Evolutionary conservation across 2,797 vertebrate genomes (phyloP).

Genomic region (Poecilia picta): DNA sequence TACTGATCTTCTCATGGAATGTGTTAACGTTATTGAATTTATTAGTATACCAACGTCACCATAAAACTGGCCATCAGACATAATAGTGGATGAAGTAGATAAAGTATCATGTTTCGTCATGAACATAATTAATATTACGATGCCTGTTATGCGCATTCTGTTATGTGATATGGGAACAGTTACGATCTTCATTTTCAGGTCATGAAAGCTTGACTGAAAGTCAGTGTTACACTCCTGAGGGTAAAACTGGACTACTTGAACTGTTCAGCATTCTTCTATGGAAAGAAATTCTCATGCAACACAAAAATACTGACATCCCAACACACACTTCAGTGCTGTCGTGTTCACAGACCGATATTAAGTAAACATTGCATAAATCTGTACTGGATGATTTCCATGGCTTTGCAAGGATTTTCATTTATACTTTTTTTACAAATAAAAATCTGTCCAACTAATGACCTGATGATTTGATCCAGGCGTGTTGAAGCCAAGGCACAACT

Average conservation of each 20-base stretch:
- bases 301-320: not conserved
- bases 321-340: not conserved
- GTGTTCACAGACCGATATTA: not conserved
- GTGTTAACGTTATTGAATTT: not conserved
- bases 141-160: not conserved
- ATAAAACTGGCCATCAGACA: not conserved
- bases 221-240: not conserved
- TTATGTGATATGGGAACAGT: not conserved
- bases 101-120: not conserved
- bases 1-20: not conserved
- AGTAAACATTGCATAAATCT: not conserved
- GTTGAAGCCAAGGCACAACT: not conserved
- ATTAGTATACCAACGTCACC: not conserved
- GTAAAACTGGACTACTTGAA: not conserved
- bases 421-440: not conserved
- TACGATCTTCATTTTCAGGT: not conserved
- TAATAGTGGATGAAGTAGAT: not conserved
- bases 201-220: not conserved
- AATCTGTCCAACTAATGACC: not conserved
- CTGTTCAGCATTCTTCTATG: too few species aligned
- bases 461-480: not conserved
- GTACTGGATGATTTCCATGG: not conserved
- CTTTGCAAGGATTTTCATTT: not conserved
- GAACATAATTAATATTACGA: not conserved
- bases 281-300: not conserved